Conservation (phyloP, 2,113 vertebrate genomes). For the Okapia johnstoni region DNA sequence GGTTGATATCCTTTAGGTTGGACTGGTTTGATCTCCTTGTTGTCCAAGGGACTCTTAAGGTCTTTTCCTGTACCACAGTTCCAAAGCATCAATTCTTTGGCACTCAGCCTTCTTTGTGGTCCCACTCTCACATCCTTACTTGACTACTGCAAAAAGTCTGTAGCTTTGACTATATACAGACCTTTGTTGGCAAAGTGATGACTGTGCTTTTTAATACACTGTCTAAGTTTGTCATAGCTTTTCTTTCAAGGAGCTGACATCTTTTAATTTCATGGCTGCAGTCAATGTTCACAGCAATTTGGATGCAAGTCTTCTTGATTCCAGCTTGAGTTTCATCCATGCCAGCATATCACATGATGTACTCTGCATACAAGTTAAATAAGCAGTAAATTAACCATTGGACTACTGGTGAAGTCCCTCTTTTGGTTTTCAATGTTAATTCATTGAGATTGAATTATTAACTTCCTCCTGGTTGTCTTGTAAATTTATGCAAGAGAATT, state of each 20-base stretch:
- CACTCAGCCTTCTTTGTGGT: background rate
- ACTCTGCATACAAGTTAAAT: background rate
- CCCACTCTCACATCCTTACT: background rate
- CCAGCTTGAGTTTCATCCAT: background rate
- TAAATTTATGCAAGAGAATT: background rate
- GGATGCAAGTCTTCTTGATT: background rate
- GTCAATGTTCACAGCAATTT: background rate
- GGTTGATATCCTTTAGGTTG: background rate
- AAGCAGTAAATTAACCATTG: background rate
- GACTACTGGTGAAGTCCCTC: background rate
- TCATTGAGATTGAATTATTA: background rate
- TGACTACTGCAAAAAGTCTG: background rate
- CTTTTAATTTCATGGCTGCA: background rate
- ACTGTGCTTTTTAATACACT: background rate
- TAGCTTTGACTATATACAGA: background rate
- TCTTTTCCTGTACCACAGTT: background rate
- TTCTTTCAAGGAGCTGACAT: background rate
- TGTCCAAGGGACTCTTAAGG: background rate
- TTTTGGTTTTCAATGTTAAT: constrained; percentile 1
- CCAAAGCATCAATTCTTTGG: background rate
- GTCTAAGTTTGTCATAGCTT: background rate
- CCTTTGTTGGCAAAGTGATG: background rate
- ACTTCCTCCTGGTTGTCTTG: background rate
- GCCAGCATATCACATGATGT: background rate
- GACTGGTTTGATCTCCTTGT: background rate